Percentiles rank a stretch among this genome's conserved stretches.
These are phyloP conservation scores for Pipistrellus pipistrellus DNA, from an alignment of 2,797 vertebrate genomes.

Conservation along the genomic window DNA sequence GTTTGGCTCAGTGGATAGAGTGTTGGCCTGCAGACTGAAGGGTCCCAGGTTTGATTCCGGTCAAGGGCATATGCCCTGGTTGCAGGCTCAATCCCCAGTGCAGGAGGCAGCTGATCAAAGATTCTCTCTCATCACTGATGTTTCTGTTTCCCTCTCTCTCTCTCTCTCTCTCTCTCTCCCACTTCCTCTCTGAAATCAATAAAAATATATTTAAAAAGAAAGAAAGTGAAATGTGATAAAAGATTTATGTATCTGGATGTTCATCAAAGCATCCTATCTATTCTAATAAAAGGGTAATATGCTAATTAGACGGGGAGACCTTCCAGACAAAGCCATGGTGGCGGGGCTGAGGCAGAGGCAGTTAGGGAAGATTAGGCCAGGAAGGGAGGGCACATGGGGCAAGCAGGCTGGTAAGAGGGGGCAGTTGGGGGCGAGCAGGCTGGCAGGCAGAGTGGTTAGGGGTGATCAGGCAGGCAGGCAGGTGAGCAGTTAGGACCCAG, in stretches of 20 bases:
- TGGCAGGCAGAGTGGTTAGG: too few species aligned
- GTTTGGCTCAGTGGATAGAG: neutral
- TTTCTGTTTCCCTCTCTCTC: neutral
- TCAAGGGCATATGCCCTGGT: neutral
- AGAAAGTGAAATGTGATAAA: slow-evolving; percentile 29
- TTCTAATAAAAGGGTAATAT: too few species aligned
- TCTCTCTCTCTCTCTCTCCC: neutral
- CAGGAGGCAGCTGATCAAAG: too few species aligned
- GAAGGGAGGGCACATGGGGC: too few species aligned
- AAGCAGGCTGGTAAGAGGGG: too few species aligned
- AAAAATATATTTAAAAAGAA: neutral
- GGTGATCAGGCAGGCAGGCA: too few species aligned
- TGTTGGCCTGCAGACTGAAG: neutral
- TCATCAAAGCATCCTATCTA: neutral
- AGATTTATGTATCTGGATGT: slow-evolving; percentile 21
- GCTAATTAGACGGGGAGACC: too few species aligned
- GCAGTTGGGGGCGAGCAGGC: too few species aligned
- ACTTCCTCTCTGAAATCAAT: neutral
- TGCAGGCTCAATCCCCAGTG: neutral
- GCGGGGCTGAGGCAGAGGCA: too few species aligned
- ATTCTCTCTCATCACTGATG: neutral
- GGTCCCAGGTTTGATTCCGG: neutral
- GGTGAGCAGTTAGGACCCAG: too few species aligned
- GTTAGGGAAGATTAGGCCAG: too few species aligned
- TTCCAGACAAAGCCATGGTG: too few species aligned